Conservation (phyloP, 1,140 invertebrate species). For the Cherax quadricarinatus region DNA sequence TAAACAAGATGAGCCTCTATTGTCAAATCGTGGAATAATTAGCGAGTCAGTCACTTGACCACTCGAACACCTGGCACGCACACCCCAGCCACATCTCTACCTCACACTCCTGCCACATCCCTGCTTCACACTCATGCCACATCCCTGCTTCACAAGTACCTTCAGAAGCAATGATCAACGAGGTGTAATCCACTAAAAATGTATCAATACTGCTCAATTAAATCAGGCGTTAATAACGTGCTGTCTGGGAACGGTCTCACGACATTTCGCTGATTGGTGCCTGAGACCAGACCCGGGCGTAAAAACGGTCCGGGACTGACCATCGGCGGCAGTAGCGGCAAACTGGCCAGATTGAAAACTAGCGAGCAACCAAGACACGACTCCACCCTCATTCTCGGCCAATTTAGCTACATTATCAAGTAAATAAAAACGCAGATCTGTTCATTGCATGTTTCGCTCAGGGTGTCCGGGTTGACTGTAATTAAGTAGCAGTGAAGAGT, state of each 20-base stretch:
- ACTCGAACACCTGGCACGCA: too few relatives aligned
- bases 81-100: too few relatives aligned
- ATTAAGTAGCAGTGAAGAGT: too few relatives aligned
- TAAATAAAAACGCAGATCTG: slow-evolving; percentile 10
- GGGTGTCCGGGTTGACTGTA: too few relatives aligned
- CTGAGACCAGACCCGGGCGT: not conserved
- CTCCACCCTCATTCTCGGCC: not conserved
- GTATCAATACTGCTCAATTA: slow-evolving; percentile 33
- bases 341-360: not conserved
- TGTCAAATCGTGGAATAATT: not conserved
- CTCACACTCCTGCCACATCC: too few relatives aligned
- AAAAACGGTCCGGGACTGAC: too few relatives aligned
- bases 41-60: too few relatives aligned
- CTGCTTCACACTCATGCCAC: not conserved
- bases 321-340: not conserved
- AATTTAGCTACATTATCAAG: slow-evolving; percentile 1
- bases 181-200: slow-evolving; percentile 30
- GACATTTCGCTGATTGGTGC: slow-evolving; percentile 22
- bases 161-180: not conserved
- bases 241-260: slow-evolving; percentile 12
- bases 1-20: not conserved
- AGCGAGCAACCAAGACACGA: not conserved
- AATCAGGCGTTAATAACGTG: slow-evolving; percentile 28
- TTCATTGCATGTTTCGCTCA: not conserved
- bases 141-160: not conserved